Base-by-base conservation (phyloP, 2,888 invertebrate species). In the Dione juno region DNA sequence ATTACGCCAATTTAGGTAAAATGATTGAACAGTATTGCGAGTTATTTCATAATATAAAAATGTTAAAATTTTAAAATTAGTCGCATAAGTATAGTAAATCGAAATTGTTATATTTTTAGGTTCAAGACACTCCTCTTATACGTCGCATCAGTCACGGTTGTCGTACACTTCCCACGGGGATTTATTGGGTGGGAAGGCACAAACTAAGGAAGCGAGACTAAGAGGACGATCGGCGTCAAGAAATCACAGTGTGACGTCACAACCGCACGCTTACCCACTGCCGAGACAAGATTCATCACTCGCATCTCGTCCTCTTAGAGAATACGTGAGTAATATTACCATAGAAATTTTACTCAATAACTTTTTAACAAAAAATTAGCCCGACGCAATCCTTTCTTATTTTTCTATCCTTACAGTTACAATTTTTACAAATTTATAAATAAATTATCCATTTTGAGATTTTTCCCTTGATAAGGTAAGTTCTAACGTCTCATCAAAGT, bases 91-190 rank as follows among this genome's bases (percentile, higher is more conserved):
- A 35, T 35, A 35, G 5, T 19, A 41, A 40, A 14, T 21, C 1
- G 7, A 5, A 21, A 5, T 43, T n/a, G 10, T 61, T 61, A 28
- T 10, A n/a, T 9, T 61, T 59, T 74, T 92, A 94, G 97, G 97
- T 80, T 97, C 98, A 77, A 95, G 98, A 79, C 98, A 98, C 91
- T 98, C 98, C 78, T 98, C 98, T 80, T 98, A 98, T 93, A 98
- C 98, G 79, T 98, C 98, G 74, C 98, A 98, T 88, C 97, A 97
- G 82, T 98, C 98, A 71, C 95, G 98, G 80, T 94, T 98, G 83
- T 98, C 98, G 70, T 98, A 98, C 89, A 98, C 98, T 76, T 98
- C 98, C 45, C 98, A 98, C 89, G 97, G 97, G 65, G 98, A 98
- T 93, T 94, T 98, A 78, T 94, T 98, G 79, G 97, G 97, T 67